Conservation (phyloP, 2,113 vertebrate genomes). For the Plecturocebus donacophilus region DNA sequence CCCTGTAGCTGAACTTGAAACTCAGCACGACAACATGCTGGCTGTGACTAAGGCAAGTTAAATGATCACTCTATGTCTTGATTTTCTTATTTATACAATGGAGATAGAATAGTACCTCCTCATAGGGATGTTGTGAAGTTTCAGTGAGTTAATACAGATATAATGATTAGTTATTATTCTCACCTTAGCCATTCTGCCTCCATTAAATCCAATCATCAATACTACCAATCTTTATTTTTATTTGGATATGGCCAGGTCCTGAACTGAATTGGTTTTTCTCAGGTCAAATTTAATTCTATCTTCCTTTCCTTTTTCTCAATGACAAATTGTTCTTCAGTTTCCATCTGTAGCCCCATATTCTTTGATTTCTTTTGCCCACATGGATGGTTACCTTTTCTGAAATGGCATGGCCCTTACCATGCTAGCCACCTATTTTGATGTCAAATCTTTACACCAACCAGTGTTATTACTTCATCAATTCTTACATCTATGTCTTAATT, state of each 20-base stretch:
- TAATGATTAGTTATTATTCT: not conserved
- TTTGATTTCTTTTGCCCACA: not conserved
- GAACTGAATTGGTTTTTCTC: not conserved
- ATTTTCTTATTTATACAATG: not conserved
- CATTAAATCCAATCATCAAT: not conserved
- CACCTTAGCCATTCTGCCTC: not conserved
- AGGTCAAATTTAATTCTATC: not conserved
- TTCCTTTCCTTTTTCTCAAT: not conserved
- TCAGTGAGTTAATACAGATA: not conserved
- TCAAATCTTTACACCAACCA: not conserved
- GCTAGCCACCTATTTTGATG: not conserved
- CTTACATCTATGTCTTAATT: not conserved
- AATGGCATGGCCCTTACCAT: not conserved
- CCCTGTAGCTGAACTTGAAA: not conserved
- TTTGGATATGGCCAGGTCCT: not conserved
- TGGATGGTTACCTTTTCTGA: not conserved
- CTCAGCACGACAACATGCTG: not conserved
- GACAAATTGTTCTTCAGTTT: not conserved
- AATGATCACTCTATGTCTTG: not conserved
- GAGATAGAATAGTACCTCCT: not conserved
- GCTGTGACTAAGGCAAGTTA: not conserved
- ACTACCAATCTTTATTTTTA: not conserved
- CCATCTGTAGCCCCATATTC: not conserved
- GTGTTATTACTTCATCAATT: not conserved
- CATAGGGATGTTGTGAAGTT: not conserved